Percentiles rank a stretch among this genome's conserved stretches.
Conservation (phyloP, 2,113 vertebrate genomes). For the Anser cygnoides region DNA sequence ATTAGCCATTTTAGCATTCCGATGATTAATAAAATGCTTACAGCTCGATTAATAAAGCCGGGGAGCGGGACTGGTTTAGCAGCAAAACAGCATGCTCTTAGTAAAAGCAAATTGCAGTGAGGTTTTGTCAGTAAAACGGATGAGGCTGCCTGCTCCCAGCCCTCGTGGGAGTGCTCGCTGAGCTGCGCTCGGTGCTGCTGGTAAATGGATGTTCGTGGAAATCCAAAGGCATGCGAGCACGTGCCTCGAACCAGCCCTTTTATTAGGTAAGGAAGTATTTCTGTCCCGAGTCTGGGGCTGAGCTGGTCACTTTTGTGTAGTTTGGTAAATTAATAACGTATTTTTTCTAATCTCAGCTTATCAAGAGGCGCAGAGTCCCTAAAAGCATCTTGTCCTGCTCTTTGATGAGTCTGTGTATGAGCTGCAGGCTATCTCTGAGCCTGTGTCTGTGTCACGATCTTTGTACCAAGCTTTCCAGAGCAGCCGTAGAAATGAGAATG, state of each 20-base stretch:
- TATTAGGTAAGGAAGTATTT: background rate
- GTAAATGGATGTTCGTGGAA: background rate
- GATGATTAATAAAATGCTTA: background rate
- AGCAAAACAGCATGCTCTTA: background rate
- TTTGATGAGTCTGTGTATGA: background rate
- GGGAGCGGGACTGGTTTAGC: background rate
- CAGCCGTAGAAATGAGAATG: background rate
- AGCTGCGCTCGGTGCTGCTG: background rate
- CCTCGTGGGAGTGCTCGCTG: rapidly evolving
- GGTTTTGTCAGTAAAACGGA: background rate
- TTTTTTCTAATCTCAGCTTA: background rate
- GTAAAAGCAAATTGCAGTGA: background rate
- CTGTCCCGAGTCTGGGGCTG: background rate
- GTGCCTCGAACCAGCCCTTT: background rate
- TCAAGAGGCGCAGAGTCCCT: background rate
- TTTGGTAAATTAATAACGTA: background rate
- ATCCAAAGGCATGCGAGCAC: background rate
- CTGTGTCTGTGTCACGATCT: background rate
- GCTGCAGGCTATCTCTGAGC: background rate
- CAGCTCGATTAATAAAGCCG: background rate
- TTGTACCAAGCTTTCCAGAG: background rate
- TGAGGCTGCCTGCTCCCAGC: background rate
- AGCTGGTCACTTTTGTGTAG: background rate
- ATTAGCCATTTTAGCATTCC: background rate
- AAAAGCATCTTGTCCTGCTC: background rate